Base-by-base conservation (phyloP, 2,888 invertebrate species). In the Celastrina argiolus region DNA sequence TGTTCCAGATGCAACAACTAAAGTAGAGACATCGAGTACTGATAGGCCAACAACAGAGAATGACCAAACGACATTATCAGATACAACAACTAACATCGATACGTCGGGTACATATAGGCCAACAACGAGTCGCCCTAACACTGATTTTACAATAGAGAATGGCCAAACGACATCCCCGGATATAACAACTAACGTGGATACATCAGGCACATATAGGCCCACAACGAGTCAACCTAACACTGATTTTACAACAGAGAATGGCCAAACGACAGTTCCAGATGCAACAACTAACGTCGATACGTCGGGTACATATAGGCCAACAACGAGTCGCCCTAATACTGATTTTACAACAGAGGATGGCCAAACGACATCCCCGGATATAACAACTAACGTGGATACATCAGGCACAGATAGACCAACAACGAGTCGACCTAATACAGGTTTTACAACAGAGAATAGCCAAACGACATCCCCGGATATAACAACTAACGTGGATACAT, bases 81-180 rank as follows among this genome's bases (percentile, higher is more conserved):
- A 16, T 14, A 14, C 12, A 26, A 67, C 64, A 3, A 67, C 68
- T 14, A n/a, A n/a, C n/a, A n/a, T n/a, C n/a, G 36, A 28, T 2
- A 26, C 59, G 6, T 8, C 61, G 2, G 6, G 3, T 0, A 56
- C 12, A n/a, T 12, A 28, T 6, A 28, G n/a, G 1, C 31, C 6
- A 1, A 51, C 64, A 10, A 64, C 64, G 1, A 14, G 7, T 18
- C 3, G 16, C 10, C 4, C 16, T n/a, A 31, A 18, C 12, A 18
- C 45, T 1, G 41, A 42, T 63, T n/a, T 18, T 14, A 66, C 64
- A 0, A 67, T 66, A n/a, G 34, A 26, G 2, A 10, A 2, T 2
- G 42, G 61, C 12, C 45, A 42, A 2, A 68, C 68, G 2, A 41
- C 36, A 2, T 12, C 31, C 7, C 36, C 61, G 12, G n/a, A 18